phyloP scores from a whole-genome alignment of 2,797 vertebrate species.

The Danio choprae region DNA sequence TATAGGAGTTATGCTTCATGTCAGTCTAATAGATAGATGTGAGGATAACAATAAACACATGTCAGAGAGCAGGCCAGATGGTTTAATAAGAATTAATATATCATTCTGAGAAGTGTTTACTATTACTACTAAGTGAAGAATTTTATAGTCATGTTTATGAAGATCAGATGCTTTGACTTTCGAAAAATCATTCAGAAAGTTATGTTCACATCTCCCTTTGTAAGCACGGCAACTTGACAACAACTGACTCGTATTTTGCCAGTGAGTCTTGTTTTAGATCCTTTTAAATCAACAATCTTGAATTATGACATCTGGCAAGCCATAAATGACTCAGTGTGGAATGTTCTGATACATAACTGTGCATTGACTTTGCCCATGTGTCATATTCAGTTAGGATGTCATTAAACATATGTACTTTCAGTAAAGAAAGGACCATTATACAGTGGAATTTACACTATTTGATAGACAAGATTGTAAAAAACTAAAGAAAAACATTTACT shows the following conservation, averaged over 20 bases:
- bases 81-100: constrained; percentile 17
- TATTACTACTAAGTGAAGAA: not conserved
- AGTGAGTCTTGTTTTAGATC: not conserved
- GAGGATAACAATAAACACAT: constrained; percentile 23
- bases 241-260: not conserved
- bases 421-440: not conserved
- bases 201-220: constrained; percentile 1
- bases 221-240: not conserved
- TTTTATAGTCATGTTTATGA: constrained; percentile 22
- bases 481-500: no score
- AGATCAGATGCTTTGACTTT: constrained; percentile 27
- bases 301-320: constrained; percentile 20
- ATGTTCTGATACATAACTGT: constrained; percentile 2
- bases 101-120: constrained; percentile 31
- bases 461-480: not conserved
- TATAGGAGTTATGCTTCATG: not conserved
- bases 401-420: not conserved
- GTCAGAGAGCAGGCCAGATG: not conserved
- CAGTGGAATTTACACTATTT: not conserved
- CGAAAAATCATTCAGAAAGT: not conserved
- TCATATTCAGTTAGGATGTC: not conserved
- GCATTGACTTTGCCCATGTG: not conserved
- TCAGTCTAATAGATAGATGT: constrained; percentile 1
- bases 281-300: not conserved
- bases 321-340: not conserved